Conservation (phyloP, 2,797 vertebrate genomes). For the Sebastes melanostomus region DNA sequence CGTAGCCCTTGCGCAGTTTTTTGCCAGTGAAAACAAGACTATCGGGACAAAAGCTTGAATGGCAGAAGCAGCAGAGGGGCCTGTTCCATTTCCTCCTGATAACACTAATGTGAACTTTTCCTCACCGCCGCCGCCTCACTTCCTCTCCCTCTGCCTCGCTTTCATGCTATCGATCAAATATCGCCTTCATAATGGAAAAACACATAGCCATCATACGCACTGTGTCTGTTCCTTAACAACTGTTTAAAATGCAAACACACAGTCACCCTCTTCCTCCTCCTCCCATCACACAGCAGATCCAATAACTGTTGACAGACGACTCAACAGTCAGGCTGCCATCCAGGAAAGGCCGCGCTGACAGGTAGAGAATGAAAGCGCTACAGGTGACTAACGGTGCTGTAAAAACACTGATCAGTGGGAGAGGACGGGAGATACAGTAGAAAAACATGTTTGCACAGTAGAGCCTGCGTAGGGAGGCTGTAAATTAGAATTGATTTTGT, state of each 20-base stretch:
- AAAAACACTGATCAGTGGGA: not conserved
- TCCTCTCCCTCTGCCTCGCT: conserved; percentile 18
- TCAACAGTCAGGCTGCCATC: conserved; percentile 21
- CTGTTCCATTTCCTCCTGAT: conserved; percentile 70
- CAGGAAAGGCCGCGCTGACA: conserved; percentile 28
- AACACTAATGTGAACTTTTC: conserved; percentile 47
- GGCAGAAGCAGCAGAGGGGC: conserved; percentile 23
- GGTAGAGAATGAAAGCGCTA: conserved; percentile 21
- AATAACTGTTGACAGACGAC: conserved; percentile 49
- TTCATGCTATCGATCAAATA: conserved; percentile 21
- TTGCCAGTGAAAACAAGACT: conserved; percentile 72
- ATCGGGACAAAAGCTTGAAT: conserved; percentile 55
- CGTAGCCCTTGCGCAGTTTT: conserved; percentile 7
- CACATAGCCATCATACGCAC: not conserved
- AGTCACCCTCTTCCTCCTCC: not conserved
- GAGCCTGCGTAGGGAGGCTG: not conserved
- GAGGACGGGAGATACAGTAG: not conserved
- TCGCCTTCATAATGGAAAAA: conserved; percentile 19
- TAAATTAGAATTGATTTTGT: conserved; percentile 28
- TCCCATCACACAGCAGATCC: conserved; percentile 14
- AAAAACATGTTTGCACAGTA: not conserved
- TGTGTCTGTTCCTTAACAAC: conserved; percentile 28
- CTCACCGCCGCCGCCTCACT: not conserved
- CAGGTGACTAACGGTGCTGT: conserved; percentile 13
- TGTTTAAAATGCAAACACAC: conserved; percentile 56